Evolutionary conservation across 2,113 vertebrate genomes (phyloP).

Genomic region (Lepus europaeus): DNA sequence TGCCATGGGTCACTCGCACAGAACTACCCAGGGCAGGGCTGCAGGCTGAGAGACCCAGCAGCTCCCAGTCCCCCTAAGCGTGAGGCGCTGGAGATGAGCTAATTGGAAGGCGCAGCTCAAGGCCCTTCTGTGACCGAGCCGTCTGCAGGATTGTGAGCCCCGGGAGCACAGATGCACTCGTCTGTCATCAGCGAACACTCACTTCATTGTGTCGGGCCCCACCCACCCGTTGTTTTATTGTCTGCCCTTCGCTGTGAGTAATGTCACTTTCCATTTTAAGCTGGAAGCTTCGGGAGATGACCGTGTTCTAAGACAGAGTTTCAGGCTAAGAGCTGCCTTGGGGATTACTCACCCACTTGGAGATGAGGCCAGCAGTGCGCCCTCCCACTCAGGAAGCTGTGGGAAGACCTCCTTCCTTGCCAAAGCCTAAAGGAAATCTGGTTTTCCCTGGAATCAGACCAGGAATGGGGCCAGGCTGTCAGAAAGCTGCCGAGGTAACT

Average conservation of each 20-base stretch:
- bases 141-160: background rate
- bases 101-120: slow-evolving; percentile 37
- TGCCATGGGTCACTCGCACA: background rate
- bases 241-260: slow-evolving; percentile 82
- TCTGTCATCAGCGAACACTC: slow-evolving; percentile 58
- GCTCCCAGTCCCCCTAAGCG: background rate
- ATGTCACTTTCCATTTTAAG: slow-evolving; percentile 86
- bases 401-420: slow-evolving; percentile 73
- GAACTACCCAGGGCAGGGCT: background rate
- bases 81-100: slow-evolving; percentile 49
- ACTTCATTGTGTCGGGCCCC: slow-evolving; percentile 77
- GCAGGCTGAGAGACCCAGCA: background rate
- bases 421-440: slow-evolving; percentile 72
- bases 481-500: background rate
- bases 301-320: slow-evolving; percentile 69
- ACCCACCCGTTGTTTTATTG: slow-evolving; percentile 80
- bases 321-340: slow-evolving; percentile 72
- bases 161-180: slow-evolving; percentile 34
- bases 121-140: slow-evolving; percentile 47
- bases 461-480: slow-evolving; percentile 53
- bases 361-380: slow-evolving; percentile 45
- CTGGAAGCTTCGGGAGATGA: slow-evolving; percentile 76
- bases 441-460: slow-evolving; percentile 49
- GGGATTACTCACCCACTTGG: slow-evolving; percentile 80
- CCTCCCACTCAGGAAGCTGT: slow-evolving; percentile 61